Evolutionary conservation across 64 coral and sea anemone species (phyloP), one percentile per base, ranked within the genome.

Genomic region (Montipora capricornis): DNA sequence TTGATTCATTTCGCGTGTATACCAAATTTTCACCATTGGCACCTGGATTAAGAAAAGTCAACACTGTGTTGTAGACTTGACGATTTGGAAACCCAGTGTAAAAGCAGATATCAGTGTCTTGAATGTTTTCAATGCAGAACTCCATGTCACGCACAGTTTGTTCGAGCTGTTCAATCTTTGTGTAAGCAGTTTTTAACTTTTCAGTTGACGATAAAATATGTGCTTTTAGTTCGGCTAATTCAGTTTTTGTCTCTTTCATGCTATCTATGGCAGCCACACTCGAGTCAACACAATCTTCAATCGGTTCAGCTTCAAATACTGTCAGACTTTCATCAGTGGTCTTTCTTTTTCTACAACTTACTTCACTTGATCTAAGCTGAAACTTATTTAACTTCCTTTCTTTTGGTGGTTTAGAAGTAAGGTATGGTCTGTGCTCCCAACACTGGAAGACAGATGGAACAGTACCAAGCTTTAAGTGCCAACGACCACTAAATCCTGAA

Each of bases 11-110:
- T 4, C 75, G 51, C 3, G 78, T 66, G 51, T 90, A 26, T 26
- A 90, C 88, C 15, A 90, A 58, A 68, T 90, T 80, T 76, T 90
- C 88, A 79, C 88, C 76, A 80, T 90, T 89, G 14, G 51, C n/a
- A 49, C 87, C 87, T 20, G 74, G 71, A 53, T 89, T 89, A 26
- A 89, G 52, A 68, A 47, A 90, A 45, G 22, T 77, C 49, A 91
- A 68, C 44, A 91, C 77, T 69, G 44, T 47, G 49, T 82, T 49
- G 70, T 81, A 91, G 37, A 37, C 37, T 37, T 37, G 37, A 37
- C 37, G 37, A 37, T 37, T 37, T 37, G 37, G 0, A 37, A 37
- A 37, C 37, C 37, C 37, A 37, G 37, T 37, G 37, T 37, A 37
- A 37, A 91, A 91, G 11, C 7, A 24, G 12, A 91, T 73, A 66